phyloP scores from a whole-genome alignment of 2,797 vertebrate species.

The Kryptolebias ocellatus region DNA sequence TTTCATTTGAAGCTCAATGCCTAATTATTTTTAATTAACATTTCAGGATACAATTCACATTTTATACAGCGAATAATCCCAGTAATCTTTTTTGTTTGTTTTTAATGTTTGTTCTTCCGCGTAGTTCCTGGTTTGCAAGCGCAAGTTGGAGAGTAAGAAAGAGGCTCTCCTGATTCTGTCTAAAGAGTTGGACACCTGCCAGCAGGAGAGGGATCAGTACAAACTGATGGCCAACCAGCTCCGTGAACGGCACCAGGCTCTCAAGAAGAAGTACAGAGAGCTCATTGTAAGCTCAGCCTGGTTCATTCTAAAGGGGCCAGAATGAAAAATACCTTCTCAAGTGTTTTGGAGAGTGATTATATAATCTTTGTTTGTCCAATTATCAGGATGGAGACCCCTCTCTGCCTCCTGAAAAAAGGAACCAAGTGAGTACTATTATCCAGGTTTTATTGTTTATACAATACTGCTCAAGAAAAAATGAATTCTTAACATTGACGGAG shows the following conservation, averaged over 20 bases:
- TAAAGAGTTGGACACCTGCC: slow-evolving; percentile 96
- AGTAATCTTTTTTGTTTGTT: background rate
- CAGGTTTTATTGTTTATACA: background rate
- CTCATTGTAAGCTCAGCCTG: slow-evolving; percentile 84
- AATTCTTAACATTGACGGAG: background rate
- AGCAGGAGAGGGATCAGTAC: slow-evolving; percentile 97
- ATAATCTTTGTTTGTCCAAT: slow-evolving; percentile 1
- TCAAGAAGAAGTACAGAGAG: slow-evolving; percentile 97
- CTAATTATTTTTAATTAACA: background rate
- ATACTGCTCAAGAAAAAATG: background rate
- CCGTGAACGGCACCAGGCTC: slow-evolving; percentile 91
- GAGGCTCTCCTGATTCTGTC: slow-evolving; percentile 96
- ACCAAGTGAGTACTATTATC: slow-evolving; percentile 85
- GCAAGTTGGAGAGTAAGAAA: slow-evolving; percentile 96
- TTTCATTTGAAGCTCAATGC: too few species aligned
- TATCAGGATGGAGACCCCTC: slow-evolving; percentile 93
- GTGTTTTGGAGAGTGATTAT: background rate
- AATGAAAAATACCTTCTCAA: background rate
- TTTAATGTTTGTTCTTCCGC: background rate
- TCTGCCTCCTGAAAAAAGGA: slow-evolving; percentile 95
- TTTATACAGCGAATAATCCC: background rate
- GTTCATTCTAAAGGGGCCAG: background rate
- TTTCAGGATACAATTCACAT: background rate
- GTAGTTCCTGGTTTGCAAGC: slow-evolving; percentile 94
- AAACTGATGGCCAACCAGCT: slow-evolving; percentile 98